Base-by-base conservation (phyloP, 92 coral and sea anemone species). In the Parazoanthus darwini region DNA sequence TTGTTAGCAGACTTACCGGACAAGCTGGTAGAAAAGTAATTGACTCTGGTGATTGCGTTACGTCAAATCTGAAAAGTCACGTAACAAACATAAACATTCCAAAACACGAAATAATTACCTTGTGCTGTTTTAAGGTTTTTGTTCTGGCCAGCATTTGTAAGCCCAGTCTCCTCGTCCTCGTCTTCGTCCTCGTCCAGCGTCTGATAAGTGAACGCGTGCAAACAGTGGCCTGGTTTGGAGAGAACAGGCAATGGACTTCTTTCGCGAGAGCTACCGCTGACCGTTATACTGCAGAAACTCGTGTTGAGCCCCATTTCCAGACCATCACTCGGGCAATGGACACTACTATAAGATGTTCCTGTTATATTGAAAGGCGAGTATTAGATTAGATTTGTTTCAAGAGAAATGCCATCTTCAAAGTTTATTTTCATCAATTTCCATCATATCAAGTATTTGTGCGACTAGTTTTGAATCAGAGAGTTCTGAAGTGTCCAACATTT, bases 251-350 rank as follows among this genome's bases (percentile, higher is more conserved):
- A 18, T 48, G 51, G 63, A 48, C 87, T 70, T 37, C 66, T 51
- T 18, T 84, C 87, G 25, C 38, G 37, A 5, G 66, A 84, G 23
- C 78, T 46, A 72, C 79, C 78, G 68, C 65, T 84, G 87, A 84
- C 79, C 15, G 38, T 70, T 84, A 84, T 72, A 70, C 87, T 84
- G 87, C 79, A 84, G 70, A 84, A 84, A 79, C 87, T 84, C n/a
- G 87, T 84, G 68, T 16, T 70, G 67, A 33, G 44, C 43, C 25
- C 77, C 2, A 26, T 5, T 74, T 76, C 39, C 22, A 15, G 65
- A 39, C 43, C n/a, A 25, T 48, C 42, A 35, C 77, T 43, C 11
- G 68, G 43, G 44, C 67, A 29, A 58, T 83, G 10, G 50, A 48
- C 8, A 29, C 74, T 46, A 13, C 56, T 37, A 66, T 15, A 22